Evolutionary conservation across 1,140 invertebrate species (phyloP).

Genomic region (Aphidius gifuensis): DNA sequence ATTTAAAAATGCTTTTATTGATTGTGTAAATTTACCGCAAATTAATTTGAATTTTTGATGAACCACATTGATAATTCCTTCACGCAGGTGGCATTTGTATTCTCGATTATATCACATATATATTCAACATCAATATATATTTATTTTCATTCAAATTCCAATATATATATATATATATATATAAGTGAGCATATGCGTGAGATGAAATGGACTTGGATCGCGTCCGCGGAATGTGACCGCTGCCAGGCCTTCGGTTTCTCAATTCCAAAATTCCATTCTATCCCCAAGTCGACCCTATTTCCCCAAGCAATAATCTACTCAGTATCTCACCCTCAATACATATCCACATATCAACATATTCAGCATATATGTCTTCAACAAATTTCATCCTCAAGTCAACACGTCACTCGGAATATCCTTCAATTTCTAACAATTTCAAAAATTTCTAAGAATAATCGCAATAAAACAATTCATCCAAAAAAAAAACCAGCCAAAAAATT

Average conservation of each 20-base stretch:
- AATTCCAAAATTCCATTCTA: conserved; percentile 24
- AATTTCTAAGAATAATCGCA: too few species aligned
- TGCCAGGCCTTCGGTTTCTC: conserved; percentile 21
- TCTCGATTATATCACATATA: background rate
- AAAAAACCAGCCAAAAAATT: too few species aligned
- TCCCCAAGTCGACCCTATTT: conserved; percentile 9
- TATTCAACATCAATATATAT: background rate
- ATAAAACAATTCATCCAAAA: too few species aligned
- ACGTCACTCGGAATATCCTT: too few species aligned
- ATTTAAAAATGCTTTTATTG: too few species aligned
- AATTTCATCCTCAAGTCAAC: background rate
- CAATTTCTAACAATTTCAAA: too few species aligned
- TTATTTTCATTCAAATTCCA: background rate
- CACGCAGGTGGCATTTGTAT: background rate
- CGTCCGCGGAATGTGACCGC: conserved; percentile 23
- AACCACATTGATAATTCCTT: too few species aligned
- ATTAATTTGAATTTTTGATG: background rate
- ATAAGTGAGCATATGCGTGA: background rate
- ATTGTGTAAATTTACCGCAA: too few species aligned
- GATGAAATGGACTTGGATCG: conserved; percentile 6
- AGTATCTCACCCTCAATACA: conserved; percentile 2
- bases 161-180: background rate
- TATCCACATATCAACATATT: background rate
- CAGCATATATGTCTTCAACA: background rate
- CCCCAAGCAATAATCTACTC: conserved; percentile 17